Percentiles rank a stretch among this genome's conserved stretches.
These are phyloP conservation scores for Oreochromis aureus DNA, from an alignment of 2,113 vertebrate genomes.

Conservation along the genomic window DNA sequence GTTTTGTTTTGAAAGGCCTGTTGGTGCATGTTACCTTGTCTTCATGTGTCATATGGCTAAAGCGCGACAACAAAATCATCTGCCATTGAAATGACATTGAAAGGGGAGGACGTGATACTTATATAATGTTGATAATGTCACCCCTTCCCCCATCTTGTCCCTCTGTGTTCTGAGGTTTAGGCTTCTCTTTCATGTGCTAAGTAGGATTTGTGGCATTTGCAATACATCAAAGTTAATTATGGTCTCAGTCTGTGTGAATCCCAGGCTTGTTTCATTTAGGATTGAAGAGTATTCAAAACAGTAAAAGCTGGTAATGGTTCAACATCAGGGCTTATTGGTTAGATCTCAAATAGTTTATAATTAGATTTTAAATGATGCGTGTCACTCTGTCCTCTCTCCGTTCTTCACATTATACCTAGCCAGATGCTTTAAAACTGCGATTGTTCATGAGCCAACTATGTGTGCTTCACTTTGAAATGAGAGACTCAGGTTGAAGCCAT, in stretches of 20 bases:
- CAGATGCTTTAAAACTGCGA: background rate
- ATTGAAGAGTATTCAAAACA: background rate
- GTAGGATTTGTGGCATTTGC: conserved; percentile 70
- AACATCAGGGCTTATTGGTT: background rate
- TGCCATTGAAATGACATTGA: conserved; percentile 41
- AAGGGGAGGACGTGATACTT: conserved; percentile 41
- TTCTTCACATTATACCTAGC: background rate
- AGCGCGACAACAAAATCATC: conserved; percentile 2
- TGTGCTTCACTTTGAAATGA: background rate
- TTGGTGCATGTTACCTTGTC: background rate
- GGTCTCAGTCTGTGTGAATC: conserved; percentile 34
- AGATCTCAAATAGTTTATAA: background rate
- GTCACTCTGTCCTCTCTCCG: background rate
- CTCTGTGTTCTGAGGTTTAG: conserved; percentile 43
- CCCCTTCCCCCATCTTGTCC: conserved; percentile 28
- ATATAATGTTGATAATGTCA: conserved; percentile 51
- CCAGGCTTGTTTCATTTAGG: conserved; percentile 16
- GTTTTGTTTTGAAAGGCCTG: conserved; percentile 26
- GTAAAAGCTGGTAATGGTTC: background rate
- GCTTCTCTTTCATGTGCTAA: conserved; percentile 73
- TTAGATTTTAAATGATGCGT: background rate
- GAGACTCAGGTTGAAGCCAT: background rate
- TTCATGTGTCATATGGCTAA: background rate
- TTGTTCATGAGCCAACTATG: background rate
- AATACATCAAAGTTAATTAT: conserved; percentile 54